Evolutionary conservation across 2,888 invertebrate genomes (phyloP).

Genomic region (Sylvicola cinctus): DNA sequence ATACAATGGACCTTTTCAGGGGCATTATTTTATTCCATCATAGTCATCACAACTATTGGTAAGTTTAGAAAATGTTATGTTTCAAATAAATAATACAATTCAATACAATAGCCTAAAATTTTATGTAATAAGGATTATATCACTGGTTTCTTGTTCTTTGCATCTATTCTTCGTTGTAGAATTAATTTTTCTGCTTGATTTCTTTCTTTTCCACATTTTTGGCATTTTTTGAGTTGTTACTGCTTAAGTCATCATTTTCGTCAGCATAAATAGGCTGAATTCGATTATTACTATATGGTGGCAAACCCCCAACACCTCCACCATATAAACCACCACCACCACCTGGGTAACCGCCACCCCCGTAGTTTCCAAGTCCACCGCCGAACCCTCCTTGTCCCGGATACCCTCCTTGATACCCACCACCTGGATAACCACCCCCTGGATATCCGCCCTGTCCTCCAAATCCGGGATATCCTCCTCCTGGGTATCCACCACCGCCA

Average conservation of each 20-base stretch:
- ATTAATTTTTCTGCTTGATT: constrained; percentile 1
- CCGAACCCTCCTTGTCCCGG: not conserved
- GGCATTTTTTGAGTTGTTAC: too few relatives aligned
- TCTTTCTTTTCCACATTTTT: constrained; percentile 4
- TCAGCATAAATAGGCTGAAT: too few relatives aligned
- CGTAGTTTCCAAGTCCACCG: constrained; percentile 8
- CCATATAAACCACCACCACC: constrained; percentile 10
- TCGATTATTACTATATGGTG: too few relatives aligned
- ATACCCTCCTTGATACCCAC: not conserved
- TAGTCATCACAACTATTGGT: constrained; percentile 93
- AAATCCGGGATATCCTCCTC: too few relatives aligned
- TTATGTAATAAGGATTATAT: not conserved
- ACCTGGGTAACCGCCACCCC: constrained; percentile 5
- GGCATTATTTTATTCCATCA: constrained; percentile 84
- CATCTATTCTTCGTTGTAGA: not conserved
- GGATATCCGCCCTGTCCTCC: constrained; percentile 8
- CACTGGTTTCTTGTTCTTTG: not conserved
- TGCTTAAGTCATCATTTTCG: not conserved
- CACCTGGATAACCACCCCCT: constrained; percentile 2
- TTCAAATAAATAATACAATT: too few relatives aligned
- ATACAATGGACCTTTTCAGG: constrained; percentile 75
- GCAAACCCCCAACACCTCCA: constrained; percentile 1
- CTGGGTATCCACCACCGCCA: constrained; percentile 8
- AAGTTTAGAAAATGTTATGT: constrained; percentile 18
- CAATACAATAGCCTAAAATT: not conserved